Evolutionary conservation across 2,888 invertebrate species (phyloP), one percentile per base, ranked within the genome.

Genomic region (Amiota minor): DNA sequence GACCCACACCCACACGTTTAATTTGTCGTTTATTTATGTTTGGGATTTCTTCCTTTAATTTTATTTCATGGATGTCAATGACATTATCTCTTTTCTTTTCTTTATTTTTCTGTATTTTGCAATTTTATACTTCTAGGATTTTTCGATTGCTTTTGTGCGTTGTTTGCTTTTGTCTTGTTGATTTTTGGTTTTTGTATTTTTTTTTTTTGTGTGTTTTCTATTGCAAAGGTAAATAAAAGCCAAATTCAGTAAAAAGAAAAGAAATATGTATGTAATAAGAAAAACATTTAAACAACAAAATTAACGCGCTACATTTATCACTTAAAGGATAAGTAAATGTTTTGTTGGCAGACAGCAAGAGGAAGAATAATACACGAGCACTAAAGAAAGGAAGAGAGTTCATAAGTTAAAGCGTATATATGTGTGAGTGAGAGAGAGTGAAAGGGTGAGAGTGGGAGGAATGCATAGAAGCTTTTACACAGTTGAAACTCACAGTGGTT

Each of bases 301-400:
- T 83, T 83, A 83, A 82, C 35, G 6, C 83, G 81, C 68, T 80
- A 84, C 79, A 84, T 80, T 82, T 82, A 75, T 80, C 78, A 70
- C 78, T 82, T 81, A 81, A 72, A 76, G 74, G 67, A 65, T 65
- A 65, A 65, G 2, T 46, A 64, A 35, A 8, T 35, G 6, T 8
- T 35, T 35, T 35, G 35, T 35, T 35, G 35, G 35, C 35, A 35
- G 35, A 35, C 35, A 35, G 35, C 35, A 35, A 35, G 35, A 35
- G 6, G 35, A 35, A 35, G 35, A 35, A 35, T 35, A 35, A 35
- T 8, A 35, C 35, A 35, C 35, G 35, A 35, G 35, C 35, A 35
- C 35, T 35, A 35, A 35, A 1, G 35, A 35, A 8, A 35, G 2
- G 35, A 2, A 35, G 35, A 35, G 35, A 35, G 35, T 35, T 35